phyloP scores from a whole-genome alignment of 1,140 invertebrate genomes.

The Heliconius congener region DNA sequence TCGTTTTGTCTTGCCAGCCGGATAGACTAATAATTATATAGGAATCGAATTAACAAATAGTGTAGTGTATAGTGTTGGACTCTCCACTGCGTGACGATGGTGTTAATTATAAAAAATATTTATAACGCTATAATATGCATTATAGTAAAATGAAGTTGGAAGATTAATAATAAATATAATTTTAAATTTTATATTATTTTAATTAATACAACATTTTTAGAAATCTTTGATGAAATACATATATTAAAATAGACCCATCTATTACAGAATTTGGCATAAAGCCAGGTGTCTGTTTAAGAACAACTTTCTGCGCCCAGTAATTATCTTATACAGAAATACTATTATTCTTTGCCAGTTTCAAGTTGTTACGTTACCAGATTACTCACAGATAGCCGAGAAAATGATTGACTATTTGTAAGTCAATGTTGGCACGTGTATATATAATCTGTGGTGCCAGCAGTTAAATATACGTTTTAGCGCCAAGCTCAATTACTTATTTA shows the following conservation, averaged over 20 bases:
- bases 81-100: too few species aligned
- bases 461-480: constrained; percentile 17
- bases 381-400: constrained; percentile 13
- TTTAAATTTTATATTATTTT: too few species aligned
- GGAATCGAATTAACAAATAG: too few species aligned
- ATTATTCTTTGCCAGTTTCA: background rate
- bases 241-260: background rate
- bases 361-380: background rate
- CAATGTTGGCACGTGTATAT: constrained; percentile 11
- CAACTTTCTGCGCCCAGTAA: background rate
- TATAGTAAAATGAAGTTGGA: too few species aligned
- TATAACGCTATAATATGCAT: too few species aligned
- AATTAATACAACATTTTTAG: background rate
- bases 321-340: background rate
- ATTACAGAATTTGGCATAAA: background rate
- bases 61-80: too few species aligned
- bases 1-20: too few species aligned
- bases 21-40: too few species aligned
- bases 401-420: constrained; percentile 7
- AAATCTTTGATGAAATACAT: background rate
- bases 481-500: constrained; percentile 4
- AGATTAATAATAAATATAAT: too few species aligned
- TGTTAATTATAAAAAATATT: too few species aligned
- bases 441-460: constrained; percentile 10
- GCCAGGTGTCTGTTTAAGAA: background rate